Percentiles rank a stretch among this genome's conserved stretches.
phyloP scores from a whole-genome alignment of 2,113 vertebrate genomes.

The Leucosticte australis region DNA sequence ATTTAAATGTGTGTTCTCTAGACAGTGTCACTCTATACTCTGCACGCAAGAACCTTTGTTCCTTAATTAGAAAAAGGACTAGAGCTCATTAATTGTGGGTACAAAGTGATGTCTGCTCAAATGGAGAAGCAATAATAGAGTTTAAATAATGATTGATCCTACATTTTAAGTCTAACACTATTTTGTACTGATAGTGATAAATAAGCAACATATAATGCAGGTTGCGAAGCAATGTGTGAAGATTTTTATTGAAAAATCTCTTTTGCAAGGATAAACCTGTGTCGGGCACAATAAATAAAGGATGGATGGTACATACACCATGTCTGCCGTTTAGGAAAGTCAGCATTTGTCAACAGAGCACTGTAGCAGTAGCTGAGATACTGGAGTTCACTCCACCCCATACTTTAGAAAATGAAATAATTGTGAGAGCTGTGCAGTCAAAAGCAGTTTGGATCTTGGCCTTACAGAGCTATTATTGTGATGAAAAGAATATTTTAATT shows the following conservation, averaged over 20 bases:
- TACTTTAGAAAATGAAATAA: conserved; percentile 23
- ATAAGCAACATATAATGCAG: conserved; percentile 2
- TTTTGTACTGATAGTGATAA: not conserved
- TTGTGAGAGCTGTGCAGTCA: not conserved
- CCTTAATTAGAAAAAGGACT: conserved; percentile 74
- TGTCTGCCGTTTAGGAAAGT: not conserved
- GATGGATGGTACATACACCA: not conserved
- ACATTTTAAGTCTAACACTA: not conserved
- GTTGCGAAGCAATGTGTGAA: not conserved
- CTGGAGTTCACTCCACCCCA: not conserved
- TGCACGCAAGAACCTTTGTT: conserved; percentile 71
- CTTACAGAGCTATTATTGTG: not conserved
- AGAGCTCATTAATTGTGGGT: conserved; percentile 73
- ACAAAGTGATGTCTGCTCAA: conserved; percentile 64
- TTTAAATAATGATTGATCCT: conserved; percentile 53
- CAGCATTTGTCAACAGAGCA: not conserved
- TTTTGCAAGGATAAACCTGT: conserved; percentile 38
- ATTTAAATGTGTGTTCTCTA: conserved; percentile 62
- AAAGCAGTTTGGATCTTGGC: conserved; percentile 17
- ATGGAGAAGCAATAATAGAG: conserved; percentile 41
- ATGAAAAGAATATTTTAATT: conserved; percentile 33
- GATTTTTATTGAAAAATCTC: conserved; percentile 14
- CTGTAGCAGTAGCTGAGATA: not conserved
- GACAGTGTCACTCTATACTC: conserved; percentile 65
- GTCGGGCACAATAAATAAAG: conserved; percentile 32